Evolutionary conservation across 2,113 vertebrate species (phyloP), one percentile per base, ranked within the genome.

Genomic region (Plotosus lineatus): DNA sequence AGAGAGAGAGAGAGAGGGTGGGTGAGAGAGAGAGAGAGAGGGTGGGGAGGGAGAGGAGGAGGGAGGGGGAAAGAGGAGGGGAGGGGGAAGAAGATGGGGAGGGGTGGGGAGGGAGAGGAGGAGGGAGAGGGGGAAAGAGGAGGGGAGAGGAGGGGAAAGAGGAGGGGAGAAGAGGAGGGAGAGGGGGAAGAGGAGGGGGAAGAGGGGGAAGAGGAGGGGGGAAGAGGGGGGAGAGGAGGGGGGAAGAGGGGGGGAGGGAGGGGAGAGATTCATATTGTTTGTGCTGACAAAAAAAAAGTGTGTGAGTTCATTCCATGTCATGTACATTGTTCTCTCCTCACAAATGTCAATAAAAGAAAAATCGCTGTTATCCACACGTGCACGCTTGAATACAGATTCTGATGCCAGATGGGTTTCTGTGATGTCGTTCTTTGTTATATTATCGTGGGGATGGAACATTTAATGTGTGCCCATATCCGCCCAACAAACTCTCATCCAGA

Each of bases 1-100:
- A 55, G n/a, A 74, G 46, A 53, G 26, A 36, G 42, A 74, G 40
- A 82, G 40, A 79, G 66, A 53, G 61, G 77, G 51, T 77, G 26
- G 68, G 65, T 61, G 36, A n/a, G n/a, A n/a, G n/a, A n/a, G n/a
- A n/a, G n/a, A n/a, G n/a, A n/a, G n/a, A n/a, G n/a, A n/a, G n/a
- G n/a, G n/a, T n/a, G n/a, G n/a, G n/a, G n/a, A n/a, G n/a, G n/a
- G n/a, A n/a, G n/a, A n/a, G n/a, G n/a, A n/a, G n/a, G n/a, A n/a
- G n/a, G n/a, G n/a, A n/a, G n/a, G n/a, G n/a, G n/a, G n/a, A n/a
- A n/a, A n/a, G n/a, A n/a, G n/a, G n/a, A n/a, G n/a, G n/a, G n/a
- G n/a, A n/a, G n/a, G n/a, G n/a, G n/a, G n/a, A n/a, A n/a, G n/a
- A n/a, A n/a, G n/a, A n/a, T n/a, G n/a, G n/a, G n/a, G n/a, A n/a